A percentile compares a stretch with the other conserved stretches of the same genome.
Conservation (phyloP, 2,113 vertebrate species). For the Otocyon megalotis region DNA sequence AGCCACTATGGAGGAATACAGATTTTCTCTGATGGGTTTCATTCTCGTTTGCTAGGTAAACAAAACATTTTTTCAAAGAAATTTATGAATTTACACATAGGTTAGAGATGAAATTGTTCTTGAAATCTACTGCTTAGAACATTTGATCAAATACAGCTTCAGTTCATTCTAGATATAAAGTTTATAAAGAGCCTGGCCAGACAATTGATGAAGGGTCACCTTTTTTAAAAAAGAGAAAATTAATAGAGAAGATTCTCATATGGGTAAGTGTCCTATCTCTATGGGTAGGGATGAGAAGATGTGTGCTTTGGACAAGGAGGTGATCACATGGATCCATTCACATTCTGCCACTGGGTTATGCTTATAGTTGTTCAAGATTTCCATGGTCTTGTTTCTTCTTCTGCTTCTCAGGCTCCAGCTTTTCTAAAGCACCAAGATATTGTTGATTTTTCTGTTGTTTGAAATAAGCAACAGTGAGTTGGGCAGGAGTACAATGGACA, state of each 20-base stretch:
- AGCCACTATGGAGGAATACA: background rate
- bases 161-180: slow-evolving; percentile 9
- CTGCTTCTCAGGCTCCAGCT: background rate
- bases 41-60: slow-evolving; percentile 56
- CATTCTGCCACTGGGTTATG: background rate
- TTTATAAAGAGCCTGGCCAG: background rate
- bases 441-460: background rate
- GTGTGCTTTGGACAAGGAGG: background rate
- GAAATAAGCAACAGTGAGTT: background rate
- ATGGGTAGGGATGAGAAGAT: background rate
- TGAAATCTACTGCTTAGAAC: background rate
- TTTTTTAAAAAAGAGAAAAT: background rate
- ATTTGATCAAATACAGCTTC: background rate
- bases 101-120: slow-evolving; percentile 49
- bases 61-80: slow-evolving; percentile 61
- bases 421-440: background rate
- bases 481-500: background rate
- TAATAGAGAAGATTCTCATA: background rate
- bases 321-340: background rate
- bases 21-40: background rate
- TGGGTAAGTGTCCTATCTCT: background rate
- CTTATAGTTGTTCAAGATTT: background rate
- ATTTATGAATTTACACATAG: slow-evolving; percentile 45
- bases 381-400: background rate
- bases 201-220: background rate